Conservation (phyloP, 2,888 invertebrate species). For the Limnephilus auricula region DNA sequence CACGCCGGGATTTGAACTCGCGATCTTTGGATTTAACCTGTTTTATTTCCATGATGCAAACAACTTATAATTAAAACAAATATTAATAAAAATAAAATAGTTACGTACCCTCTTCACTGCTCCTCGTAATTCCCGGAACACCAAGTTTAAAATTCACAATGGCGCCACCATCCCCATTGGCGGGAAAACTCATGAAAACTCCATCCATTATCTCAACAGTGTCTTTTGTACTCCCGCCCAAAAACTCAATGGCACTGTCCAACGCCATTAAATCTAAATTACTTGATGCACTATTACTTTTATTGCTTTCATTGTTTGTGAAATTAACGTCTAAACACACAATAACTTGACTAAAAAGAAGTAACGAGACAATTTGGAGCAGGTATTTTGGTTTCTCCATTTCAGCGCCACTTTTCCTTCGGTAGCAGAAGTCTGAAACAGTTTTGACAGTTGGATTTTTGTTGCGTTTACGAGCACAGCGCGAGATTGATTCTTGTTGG, state of each 20-base stretch:
- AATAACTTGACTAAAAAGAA: not conserved
- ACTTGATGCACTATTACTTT: not conserved
- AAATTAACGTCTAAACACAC: not conserved
- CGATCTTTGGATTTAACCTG: too few relatives aligned
- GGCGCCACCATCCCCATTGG: not conserved
- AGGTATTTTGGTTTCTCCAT: not conserved
- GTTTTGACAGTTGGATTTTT: constrained; percentile 19
- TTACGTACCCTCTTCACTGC: not conserved
- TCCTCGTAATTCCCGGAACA: not conserved
- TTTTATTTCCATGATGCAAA: too few relatives aligned
- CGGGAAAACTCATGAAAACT: constrained; percentile 55
- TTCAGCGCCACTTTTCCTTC: constrained; percentile 7
- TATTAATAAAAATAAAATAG: not conserved
- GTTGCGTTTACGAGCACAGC: not conserved
- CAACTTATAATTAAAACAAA: too few relatives aligned
- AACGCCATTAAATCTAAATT: not conserved
- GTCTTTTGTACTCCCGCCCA: not conserved
- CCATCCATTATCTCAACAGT: constrained; percentile 56
- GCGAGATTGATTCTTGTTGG: not conserved
- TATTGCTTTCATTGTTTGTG: not conserved
- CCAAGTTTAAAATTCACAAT: constrained; percentile 53
- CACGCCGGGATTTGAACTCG: too few relatives aligned
- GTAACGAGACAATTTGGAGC: constrained; percentile 11
- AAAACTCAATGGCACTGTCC: not conserved
- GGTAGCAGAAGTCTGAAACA: not conserved